phyloP scores from a whole-genome alignment of 2,113 vertebrate species.

The Polypterus bichir region DNA sequence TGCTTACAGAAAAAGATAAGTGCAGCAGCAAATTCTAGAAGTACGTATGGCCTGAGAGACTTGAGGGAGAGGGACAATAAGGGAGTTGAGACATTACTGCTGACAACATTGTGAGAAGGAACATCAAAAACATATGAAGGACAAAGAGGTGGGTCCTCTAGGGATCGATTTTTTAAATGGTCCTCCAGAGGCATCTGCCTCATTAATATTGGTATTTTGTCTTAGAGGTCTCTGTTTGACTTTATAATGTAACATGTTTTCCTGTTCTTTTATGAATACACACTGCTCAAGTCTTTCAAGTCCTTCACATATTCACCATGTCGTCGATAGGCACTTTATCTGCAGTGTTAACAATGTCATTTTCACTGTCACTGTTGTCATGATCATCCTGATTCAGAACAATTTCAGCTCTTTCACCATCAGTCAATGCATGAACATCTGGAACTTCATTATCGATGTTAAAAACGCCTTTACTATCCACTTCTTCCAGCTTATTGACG shows the following conservation, averaged over 20 bases:
- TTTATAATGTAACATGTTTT: conserved; percentile 1
- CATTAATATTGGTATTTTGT: conserved; percentile 6
- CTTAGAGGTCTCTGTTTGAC: conserved; percentile 2
- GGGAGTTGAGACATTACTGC: no score
- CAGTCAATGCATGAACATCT: not conserved
- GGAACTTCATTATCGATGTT: not conserved
- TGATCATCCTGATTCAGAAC: no score
- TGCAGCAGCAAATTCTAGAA: conserved; percentile 1
- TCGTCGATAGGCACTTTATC: not conserved
- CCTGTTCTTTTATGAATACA: not conserved
- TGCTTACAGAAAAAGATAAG: conserved; percentile 1
- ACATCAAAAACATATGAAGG: not conserved
- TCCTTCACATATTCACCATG: not conserved
- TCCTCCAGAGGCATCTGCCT: conserved; percentile 6
- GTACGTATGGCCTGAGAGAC: no score
- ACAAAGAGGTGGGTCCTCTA: conserved; percentile 1
- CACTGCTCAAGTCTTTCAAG: not conserved
- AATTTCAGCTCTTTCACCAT: no score
- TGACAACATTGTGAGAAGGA: not conserved
- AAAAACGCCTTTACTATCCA: not conserved
- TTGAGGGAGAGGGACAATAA: no score
- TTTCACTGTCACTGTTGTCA: no score
- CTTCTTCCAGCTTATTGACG: conserved; percentile 1
- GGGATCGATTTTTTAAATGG: not conserved
- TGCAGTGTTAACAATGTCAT: not conserved